Percentiles rank a stretch among this genome's conserved stretches.
Evolutionary conservation across 2,113 vertebrate species (phyloP).

Genomic region (Emydocephalus ijimae): DNA sequence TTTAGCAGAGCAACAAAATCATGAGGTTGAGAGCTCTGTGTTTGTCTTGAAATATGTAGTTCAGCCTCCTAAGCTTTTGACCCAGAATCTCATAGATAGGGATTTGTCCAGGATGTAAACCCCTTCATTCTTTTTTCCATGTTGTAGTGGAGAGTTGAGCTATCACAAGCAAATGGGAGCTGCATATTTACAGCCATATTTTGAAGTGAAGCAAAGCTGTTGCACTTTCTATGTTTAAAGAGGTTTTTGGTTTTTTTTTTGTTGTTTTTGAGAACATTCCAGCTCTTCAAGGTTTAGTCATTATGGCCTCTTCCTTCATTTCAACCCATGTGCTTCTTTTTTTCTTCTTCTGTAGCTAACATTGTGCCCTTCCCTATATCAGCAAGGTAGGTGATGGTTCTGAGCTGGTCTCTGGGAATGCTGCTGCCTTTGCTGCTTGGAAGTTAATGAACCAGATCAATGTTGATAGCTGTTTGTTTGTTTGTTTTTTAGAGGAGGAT

Average conservation of each 20-base stretch:
- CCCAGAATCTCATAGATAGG: not conserved
- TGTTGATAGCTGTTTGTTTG: not conserved
- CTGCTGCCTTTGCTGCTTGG: not conserved
- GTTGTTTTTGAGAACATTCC: conserved; percentile 31
- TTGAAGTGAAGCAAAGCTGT: conserved; percentile 54
- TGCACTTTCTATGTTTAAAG: conserved; percentile 73
- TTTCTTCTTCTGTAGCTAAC: not conserved
- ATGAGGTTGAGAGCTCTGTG: not conserved
- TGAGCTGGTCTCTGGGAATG: conserved; percentile 56
- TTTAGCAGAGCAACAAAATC: not conserved
- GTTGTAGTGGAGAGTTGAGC: not conserved
- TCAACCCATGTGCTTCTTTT: not conserved
- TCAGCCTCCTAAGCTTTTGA: not conserved
- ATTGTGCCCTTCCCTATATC: not conserved
- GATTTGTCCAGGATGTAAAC: not conserved
- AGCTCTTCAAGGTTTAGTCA: not conserved
- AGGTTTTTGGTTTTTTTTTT: conserved; percentile 34
- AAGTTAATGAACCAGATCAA: not conserved
- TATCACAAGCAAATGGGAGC: not conserved
- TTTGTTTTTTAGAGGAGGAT: not conserved
- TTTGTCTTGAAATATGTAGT: not conserved
- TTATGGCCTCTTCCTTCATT: not conserved
- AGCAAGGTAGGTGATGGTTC: not conserved
- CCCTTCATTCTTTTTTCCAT: not conserved
- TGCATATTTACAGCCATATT: not conserved